These are phyloP conservation scores for Chydorus sphaericus DNA, from an alignment of 2,888 invertebrate genomes.

Conservation along the genomic window DNA sequence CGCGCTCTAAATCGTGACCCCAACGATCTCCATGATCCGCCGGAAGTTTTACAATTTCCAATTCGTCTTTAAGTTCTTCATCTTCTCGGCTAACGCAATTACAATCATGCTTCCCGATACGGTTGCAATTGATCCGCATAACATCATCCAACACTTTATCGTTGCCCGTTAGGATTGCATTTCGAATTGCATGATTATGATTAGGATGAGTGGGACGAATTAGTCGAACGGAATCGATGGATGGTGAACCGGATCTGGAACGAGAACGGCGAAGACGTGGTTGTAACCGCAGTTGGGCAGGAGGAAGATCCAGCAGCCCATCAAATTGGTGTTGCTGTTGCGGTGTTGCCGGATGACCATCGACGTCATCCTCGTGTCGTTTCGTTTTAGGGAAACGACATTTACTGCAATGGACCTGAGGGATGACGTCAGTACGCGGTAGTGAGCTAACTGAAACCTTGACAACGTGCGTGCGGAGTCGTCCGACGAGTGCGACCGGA, in stretches of 20 bases:
- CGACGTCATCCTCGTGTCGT: slow-evolving; percentile 1
- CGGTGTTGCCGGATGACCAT: not conserved
- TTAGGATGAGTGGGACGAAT: not conserved
- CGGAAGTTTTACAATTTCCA: not conserved
- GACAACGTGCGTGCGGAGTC: slow-evolving; percentile 36
- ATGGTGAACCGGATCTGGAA: slow-evolving; percentile 7
- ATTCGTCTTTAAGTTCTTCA: slow-evolving; percentile 26
- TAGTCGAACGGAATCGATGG: not conserved
- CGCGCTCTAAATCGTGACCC: not conserved
- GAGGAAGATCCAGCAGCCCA: slow-evolving; percentile 30
- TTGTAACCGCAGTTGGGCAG: slow-evolving; percentile 25
- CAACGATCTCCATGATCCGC: not conserved
- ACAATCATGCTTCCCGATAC: slow-evolving; percentile 62
- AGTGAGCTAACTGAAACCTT: slow-evolving; percentile 43
- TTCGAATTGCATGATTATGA: too few species aligned
- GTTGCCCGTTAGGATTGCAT: slow-evolving; percentile 12
- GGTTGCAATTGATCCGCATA: slow-evolving; percentile 52
- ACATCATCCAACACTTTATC: slow-evolving; percentile 45
- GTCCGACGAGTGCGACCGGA: slow-evolving; percentile 49
- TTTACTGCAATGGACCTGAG: slow-evolving; percentile 26
- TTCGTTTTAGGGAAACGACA: slow-evolving; percentile 7
- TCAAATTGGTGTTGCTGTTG: slow-evolving; percentile 20
- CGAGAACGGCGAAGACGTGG: not conserved
- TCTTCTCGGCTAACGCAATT: slow-evolving; percentile 57
- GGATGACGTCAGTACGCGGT: slow-evolving; percentile 58